Conservation (phyloP, 2,113 vertebrate species). For the Stegostoma tigrinum region DNA sequence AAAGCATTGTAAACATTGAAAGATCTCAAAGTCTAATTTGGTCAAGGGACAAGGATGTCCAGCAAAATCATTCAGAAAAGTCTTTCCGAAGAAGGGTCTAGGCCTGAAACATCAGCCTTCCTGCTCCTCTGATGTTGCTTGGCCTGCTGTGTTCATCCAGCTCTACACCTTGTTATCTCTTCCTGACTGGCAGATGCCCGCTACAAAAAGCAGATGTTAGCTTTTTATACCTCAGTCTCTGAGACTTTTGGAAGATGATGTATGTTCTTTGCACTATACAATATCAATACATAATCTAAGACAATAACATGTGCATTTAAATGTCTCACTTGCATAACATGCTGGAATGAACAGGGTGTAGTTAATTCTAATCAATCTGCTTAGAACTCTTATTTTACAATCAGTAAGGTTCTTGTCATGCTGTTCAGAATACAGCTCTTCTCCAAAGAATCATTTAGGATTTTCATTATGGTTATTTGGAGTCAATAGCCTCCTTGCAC, state of each 20-base stretch:
- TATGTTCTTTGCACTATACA: neutral
- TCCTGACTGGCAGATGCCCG: neutral
- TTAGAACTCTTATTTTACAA: neutral
- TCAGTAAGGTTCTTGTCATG: neutral
- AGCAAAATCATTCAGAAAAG: neutral
- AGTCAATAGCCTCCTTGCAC: neutral
- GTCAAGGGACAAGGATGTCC: neutral
- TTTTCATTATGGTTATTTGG: neutral
- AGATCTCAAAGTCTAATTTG: neutral
- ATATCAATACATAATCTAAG: neutral
- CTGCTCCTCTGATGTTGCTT: too few relatives aligned
- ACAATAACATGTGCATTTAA: neutral
- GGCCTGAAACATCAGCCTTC: too few relatives aligned
- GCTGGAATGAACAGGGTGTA: neutral
- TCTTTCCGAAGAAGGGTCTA: too few relatives aligned
- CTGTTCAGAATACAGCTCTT: neutral
- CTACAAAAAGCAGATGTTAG: neutral
- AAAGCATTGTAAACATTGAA: neutral
- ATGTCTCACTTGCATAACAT: neutral
- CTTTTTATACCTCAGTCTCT: neutral
- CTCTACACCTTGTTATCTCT: too few relatives aligned
- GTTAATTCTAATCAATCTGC: neutral
- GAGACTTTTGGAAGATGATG: neutral
- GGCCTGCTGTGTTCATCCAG: too few relatives aligned
- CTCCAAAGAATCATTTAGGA: neutral